Base-by-base conservation (phyloP, 2,113 vertebrate species). In the Pterocles gutturalis region DNA sequence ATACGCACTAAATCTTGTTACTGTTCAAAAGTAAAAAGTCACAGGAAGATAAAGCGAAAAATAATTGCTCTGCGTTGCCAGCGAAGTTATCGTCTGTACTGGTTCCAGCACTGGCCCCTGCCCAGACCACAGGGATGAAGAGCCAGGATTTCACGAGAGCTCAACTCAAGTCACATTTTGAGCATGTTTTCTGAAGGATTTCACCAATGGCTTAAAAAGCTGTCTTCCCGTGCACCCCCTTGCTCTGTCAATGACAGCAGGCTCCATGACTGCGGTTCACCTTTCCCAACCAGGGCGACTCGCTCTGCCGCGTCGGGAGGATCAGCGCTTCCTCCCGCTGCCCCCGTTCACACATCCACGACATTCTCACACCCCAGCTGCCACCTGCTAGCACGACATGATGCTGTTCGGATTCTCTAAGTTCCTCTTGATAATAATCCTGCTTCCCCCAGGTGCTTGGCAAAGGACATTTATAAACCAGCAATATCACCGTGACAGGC, bases 31-130 rank as follows among this genome's bases (percentile, higher is more conserved):
- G 84, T 36, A 7, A 21, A 34, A 34, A 95, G 76, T 49, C 90
- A 81, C 86, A 55, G 81, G 62, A 84, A 97, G 93, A 96, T 72
- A 94, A 93, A 96, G 81, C 41, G 81, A 48, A n/a, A 92, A 95
- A 83, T 85, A 87, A 94, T 61, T 76, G 69, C 38, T 83, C 93
- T 60, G 60, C 18, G 0, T 75, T 93, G 96, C 94, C 95, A 97
- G 92, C 0, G 1, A 64, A 93, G 83, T 84, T 96, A 91, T 84
- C 45, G 41, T 69, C 89, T 96, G 89, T 69, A 51, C 90, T 65
- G 89, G 24, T 33, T 96, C 89, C 94, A 94, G 96, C 72, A 36
- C 94, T 89, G 90, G 90, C 89, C 94, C 70, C 80, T 93, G 77
- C 90, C 95, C 83, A 89, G 81, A 93, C 83, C 91, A 96, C 89